Evolutionary conservation across 1,140 invertebrate species (phyloP), one percentile per base, ranked within the genome.

Genomic region (Drosophila busckii): DNA sequence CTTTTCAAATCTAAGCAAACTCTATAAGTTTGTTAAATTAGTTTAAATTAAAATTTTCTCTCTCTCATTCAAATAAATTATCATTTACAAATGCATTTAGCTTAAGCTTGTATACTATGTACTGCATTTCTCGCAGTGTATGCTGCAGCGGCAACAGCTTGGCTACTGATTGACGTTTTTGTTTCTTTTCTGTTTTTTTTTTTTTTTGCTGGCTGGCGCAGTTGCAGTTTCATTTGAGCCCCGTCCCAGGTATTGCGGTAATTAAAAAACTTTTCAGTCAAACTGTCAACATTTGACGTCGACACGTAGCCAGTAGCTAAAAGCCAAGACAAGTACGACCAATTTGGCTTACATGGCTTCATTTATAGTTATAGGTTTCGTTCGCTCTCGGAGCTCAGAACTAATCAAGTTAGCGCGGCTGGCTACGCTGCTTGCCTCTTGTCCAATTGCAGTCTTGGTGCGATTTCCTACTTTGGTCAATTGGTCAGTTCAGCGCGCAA

Each of bases 361-460:
- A 78, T 78, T 78, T 78, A 70, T n/a, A n/a, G n/a, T n/a, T n/a
- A n/a, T n/a, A n/a, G n/a, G n/a, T n/a, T 38, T 41, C 42, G 52
- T 34, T 46, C 34, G 52, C 35, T 28, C 53, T 35, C 56, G 29
- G n/a, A 42, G 31, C 35, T 38, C 41, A 25, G 67, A 60, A 68
- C 73, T 78, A 78, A 78, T 78, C 75, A 80, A 78, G 73, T 78
- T 78, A 78, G 54, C 73, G 75, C 68, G 68, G 53, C 59, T n/a
- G n/a, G n/a, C n/a, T n/a, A n/a, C n/a, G n/a, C n/a, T n/a, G 53
- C 68, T 68, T 40, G 73, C 73, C 68, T n/a, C n/a, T 37, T 64
- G 63, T 32, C 73, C 73, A 69, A 71, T 63, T 53, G 54, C 64
- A 78, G 73, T 49, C n/a, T n/a, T 64, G 52, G 58, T 49, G 53